Evolutionary conservation across 2,797 vertebrate species (phyloP), one percentile per base, ranked within the genome.

Genomic region (Jordanella pulchra): DNA sequence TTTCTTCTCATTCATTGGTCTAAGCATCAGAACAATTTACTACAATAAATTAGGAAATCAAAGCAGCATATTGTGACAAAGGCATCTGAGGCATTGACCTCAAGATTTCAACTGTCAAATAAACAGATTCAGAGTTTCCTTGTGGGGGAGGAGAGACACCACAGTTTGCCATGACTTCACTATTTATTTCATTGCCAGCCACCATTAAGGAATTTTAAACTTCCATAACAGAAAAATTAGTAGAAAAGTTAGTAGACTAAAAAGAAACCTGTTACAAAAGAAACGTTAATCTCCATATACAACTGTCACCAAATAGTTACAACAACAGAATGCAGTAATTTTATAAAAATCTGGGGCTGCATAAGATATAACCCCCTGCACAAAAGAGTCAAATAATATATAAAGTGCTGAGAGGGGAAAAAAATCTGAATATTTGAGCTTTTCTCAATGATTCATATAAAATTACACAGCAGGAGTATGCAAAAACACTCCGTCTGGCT

Each of bases 81-180:
- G 55, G 30, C 48, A 42, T 70, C 39, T 53, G 53, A 65, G 18
- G 10, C n/a, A 3, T 30, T 42, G 25, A 30, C 44, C 45, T 28
- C 0, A 0, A 63, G 66, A 32, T 32, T 51, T 28, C 23, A 47
- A n/a, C 65, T 73, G 78, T 77, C 67, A 75, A 81, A 69, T n/a
- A 65, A 77, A 69, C 58, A 23, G 45, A 68, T 58, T 65, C 35
- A 50, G 69, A 70, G 71, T 55, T 32, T 39, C 71, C 50, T 67
- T 25, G 14, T 44, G 61, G 42, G 65, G 32, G 35, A 39, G 51
- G 69, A 75, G 58, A 21, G 12, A 47, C 66, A 67, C 66, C 27
- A 10, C 32, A 17, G 73, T 69, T 58, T 82, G 80, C 67, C 72
- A 71, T 54, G 18, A 23, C 53, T 32, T 76, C 44, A 69, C 32